phyloP scores from a whole-genome alignment of 53 echinoderm and acorn worm genomes.

The Holothuria scabra region DNA sequence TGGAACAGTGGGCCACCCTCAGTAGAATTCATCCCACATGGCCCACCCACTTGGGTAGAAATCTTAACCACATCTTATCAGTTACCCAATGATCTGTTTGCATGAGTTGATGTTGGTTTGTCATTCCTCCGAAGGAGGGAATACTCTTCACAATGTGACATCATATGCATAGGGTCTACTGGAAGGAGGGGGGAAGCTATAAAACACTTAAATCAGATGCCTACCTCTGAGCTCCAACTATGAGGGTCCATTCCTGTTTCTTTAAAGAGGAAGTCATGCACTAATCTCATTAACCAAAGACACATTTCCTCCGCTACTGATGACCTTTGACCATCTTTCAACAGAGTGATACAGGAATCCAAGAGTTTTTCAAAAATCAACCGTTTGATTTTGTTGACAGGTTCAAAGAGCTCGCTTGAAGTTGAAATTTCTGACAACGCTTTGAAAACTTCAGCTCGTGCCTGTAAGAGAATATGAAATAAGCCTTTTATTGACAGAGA shows the following conservation, averaged over 20 bases:
- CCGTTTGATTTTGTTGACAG: constrained; percentile 79
- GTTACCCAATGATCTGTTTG: too few species aligned
- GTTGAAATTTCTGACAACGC: constrained; percentile 67
- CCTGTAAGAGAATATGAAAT: constrained; percentile 41
- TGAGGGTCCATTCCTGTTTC: constrained; percentile 55
- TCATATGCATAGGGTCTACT: too few species aligned
- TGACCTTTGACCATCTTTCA: constrained; percentile 61
- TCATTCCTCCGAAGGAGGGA: too few species aligned
- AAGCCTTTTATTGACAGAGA: too few species aligned
- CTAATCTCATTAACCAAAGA: constrained; percentile 84
- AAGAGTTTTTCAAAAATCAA: constrained; percentile 88
- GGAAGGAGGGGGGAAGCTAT: too few species aligned
- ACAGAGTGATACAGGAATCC: constrained; percentile 60
- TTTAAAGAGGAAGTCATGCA: constrained; percentile 87
- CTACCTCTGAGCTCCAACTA: constrained; percentile 83
- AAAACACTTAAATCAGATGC: background rate
- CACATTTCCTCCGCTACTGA: constrained; percentile 72
- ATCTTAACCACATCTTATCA: too few species aligned
- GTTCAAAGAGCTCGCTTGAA: constrained; percentile 72
- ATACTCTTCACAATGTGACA: too few species aligned
- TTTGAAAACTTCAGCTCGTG: constrained; percentile 88
- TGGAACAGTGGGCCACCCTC: too few species aligned
- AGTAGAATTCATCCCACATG: too few species aligned
- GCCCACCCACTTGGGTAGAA: too few species aligned
- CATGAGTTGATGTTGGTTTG: too few species aligned